Percentiles rank a stretch among this genome's conserved stretches.
Conservation (phyloP, 2,797 vertebrate species). For the Gymnothorax reevesii region DNA sequence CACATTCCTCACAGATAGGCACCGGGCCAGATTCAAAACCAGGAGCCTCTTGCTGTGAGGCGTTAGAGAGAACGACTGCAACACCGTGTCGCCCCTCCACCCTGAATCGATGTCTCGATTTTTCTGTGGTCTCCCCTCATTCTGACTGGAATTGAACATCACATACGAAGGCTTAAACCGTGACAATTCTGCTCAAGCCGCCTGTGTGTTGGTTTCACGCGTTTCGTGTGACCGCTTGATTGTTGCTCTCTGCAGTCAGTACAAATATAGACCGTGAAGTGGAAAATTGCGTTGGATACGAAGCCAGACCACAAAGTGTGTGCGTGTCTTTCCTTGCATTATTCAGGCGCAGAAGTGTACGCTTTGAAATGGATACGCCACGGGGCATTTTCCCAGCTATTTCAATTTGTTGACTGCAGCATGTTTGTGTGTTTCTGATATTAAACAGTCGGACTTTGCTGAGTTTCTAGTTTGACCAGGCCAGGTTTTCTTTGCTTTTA, state of each 20-base stretch:
- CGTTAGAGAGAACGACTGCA: too few relatives aligned
- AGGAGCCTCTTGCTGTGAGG: too few relatives aligned
- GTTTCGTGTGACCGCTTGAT: conserved; percentile 55
- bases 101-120: too few relatives aligned
- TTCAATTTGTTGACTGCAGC: conserved; percentile 64
- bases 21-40: too few relatives aligned
- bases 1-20: too few relatives aligned
- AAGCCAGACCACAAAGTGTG: conserved; percentile 41
- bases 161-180: conserved; percentile 53
- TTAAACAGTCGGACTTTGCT: conserved; percentile 33
- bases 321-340: conserved; percentile 61
- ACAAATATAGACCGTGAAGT: conserved; percentile 65
- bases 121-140: not conserved
- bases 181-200: conserved; percentile 48
- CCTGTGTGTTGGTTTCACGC: conserved; percentile 53
- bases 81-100: too few relatives aligned
- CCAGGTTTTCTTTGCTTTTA: not conserved
- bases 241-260: conserved; percentile 55
- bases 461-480: conserved; percentile 42
- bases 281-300: conserved; percentile 63
- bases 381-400: conserved; percentile 63
- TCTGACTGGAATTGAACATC: conserved; percentile 23
- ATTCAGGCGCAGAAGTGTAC: conserved; percentile 57
- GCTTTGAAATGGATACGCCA: conserved; percentile 54
- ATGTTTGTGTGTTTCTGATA: conserved; percentile 48